Evolutionary conservation across 2,113 vertebrate genomes (phyloP), one percentile per base, ranked within the genome.

Genomic region (Notothenia coriiceps): DNA sequence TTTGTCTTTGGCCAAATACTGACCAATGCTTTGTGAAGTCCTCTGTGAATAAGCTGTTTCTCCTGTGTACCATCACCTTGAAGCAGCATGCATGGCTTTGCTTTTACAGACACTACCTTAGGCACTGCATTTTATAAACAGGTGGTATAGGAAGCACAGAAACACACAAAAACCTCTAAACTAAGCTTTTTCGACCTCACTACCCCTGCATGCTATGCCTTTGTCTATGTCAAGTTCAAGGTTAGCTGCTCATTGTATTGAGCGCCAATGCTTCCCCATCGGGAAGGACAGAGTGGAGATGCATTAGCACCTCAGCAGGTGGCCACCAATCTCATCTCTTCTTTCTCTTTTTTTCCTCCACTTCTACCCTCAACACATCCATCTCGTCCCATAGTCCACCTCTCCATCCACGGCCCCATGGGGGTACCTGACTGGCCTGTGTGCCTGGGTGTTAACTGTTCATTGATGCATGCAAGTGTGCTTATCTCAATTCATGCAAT

Each of bases 301-400:
- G 93, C 93, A 95, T 94, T 95, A 94, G 92, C 91, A 92, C 89
- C 93, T 94, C 93, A 2, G 93, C 80, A 85, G 93, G 93, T 64
- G 84, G 86, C 86, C 81, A 72, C 79, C 90, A 90, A 84, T 91
- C 90, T 86, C 83, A 84, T 92, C 86, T 71, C 74, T 76, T 61
- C 70, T 10, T 68, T 86, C 79, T 71, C 65, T 77, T 83, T 64
- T 64, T 66, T 79, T 4, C 29, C 69, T 46, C 44, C 33, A 40
- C 63, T 63, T 61, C 61, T 52, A 65, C 62, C 77, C 80, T 74
- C 44, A 4, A 71, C 77, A 79, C 66, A 25, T 70, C 35, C 72
- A 71, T 82, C 73, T 71, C 55, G 6, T 77, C 66, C 80, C 43
- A 64, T 43, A 40, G 47, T 84, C 71, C 52, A 84, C 68, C 68